Evolutionary conservation across 2,888 invertebrate species (phyloP), one percentile per base, ranked within the genome.

Genomic region (Trichogramma dendrolimi): DNA sequence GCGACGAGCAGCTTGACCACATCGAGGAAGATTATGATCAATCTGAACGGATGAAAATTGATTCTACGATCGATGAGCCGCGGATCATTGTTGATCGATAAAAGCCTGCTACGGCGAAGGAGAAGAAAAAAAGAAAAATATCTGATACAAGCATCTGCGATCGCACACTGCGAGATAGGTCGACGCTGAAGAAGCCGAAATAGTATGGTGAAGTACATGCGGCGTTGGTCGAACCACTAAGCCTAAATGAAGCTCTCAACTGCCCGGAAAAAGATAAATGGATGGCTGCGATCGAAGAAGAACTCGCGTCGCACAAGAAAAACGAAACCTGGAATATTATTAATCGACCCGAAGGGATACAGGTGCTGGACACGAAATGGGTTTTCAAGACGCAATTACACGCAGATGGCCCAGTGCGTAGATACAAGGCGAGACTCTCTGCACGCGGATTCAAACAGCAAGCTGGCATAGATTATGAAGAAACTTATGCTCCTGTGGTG

Each of bases 351-450:
- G 27, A n/a, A 48, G 64, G 60, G 42, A 54, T 57, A 59, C 47
- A 62, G n/a, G 42, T 64, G 8, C 55, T 69, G 14, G 61, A 54
- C 40, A 63, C 62, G 42, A 69, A 67, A 51, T 72, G 68, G 69
- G 54, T 64, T 0, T 68, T 65, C 52, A 69, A 66, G 57, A 61
- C 61, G 10, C 69, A 69, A 56, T 50, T 5, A 5, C 52, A 64
- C 27, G 59, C 63, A 5, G 56, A 65, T 5, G 70, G 67, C 50
- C 42, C 66, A 7, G 56, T 67, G 11, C 49, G 56, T 4, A 62
- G 58, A 39, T 71, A 61, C 50, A 71, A 71, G 50, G 70, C 72
- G 4, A 61, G 71, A 53, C 58, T 72, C 1, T 70, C 72, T 4
- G 70, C 68, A 6, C 60, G 67, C 55, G 70, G 70, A 47, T 75